Base-by-base conservation (phyloP, 2,113 vertebrate species). In the Butorides virescens region DNA sequence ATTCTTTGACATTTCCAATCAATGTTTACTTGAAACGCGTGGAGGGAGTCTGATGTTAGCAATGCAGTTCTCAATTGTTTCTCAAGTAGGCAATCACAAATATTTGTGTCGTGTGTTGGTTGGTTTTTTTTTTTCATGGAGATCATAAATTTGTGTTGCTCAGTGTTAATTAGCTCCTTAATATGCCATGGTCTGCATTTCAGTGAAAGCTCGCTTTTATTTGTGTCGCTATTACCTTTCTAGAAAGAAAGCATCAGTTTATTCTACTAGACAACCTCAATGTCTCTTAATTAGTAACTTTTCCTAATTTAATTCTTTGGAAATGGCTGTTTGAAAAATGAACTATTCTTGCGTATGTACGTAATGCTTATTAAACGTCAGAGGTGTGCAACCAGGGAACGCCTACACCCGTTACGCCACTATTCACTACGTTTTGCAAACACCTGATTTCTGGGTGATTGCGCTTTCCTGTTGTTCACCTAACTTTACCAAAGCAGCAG, bases 1-100 rank as follows among this genome's bases (percentile, higher is more conserved):
- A 93, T 96, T 96, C 78, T 97, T 97, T 96, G 86, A 66, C 92
- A 89, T 93, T 96, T 96, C 46, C 77, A 95, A 88, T 96, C 81
- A 90, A 91, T 92, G 71, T 72, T 93, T 66, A 80, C 61, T 94
- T 95, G 68, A 96, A 97, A 82, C 8, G 14, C 6, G 26, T 94
- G 71, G 76, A 87, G 88, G 89, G 39, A 96, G n/a, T 94, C 81
- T 96, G 70, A 80, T 86, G 29, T 91, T 95, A 86, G 34, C 89
- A 78, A 72, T 95, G 20, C n/a, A 27, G 50, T 42, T 83, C 50
- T 88, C 95, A 95, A 16, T 86, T 90, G 56, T 86, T 96, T 95
- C 63, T 95, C 50, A 59, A 93, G 75, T 68, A 58, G 27, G n/a
- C 29, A 91, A 89, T 89, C 73, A 72, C 72, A 79, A 42, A 81